Conservation (phyloP, 2,113 vertebrate species). For the Aplodontia rufa region DNA sequence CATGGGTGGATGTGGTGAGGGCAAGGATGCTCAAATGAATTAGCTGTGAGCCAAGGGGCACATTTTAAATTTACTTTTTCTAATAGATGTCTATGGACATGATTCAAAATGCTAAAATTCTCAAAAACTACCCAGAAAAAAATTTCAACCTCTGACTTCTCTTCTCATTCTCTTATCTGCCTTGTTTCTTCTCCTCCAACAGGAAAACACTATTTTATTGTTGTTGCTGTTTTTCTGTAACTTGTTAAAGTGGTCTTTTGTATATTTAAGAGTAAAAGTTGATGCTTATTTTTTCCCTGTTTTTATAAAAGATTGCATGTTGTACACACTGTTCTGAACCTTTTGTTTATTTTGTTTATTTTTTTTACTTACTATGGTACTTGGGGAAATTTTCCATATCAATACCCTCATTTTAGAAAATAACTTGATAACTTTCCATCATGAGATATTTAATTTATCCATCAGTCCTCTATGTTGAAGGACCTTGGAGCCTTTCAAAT, state of each 20-base stretch:
- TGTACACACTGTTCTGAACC: neutral
- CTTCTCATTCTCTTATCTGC: neutral
- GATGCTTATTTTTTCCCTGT: neutral
- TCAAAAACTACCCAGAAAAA: neutral
- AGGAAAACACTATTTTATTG: neutral
- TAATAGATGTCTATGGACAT: neutral
- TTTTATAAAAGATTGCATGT: neutral
- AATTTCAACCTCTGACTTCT: rapidly evolving
- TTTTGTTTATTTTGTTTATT: neutral
- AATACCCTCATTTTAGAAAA: neutral
- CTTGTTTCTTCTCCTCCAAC: neutral
- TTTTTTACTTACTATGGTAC: neutral
- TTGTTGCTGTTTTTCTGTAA: neutral
- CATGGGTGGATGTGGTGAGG: neutral
- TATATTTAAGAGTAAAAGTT: constrained; percentile 19
- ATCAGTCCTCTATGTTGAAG: neutral
- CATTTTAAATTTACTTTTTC: constrained; percentile 14
- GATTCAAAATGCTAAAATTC: neutral
- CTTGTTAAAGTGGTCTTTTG: neutral
- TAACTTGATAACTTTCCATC: neutral
- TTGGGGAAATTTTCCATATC: neutral
- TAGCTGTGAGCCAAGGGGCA: neutral
- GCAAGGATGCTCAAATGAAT: neutral
- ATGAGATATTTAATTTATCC: neutral
- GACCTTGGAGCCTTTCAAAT: neutral